Conservation (phyloP, 2,797 vertebrate species). For the Cryptoprocta ferox region DNA sequence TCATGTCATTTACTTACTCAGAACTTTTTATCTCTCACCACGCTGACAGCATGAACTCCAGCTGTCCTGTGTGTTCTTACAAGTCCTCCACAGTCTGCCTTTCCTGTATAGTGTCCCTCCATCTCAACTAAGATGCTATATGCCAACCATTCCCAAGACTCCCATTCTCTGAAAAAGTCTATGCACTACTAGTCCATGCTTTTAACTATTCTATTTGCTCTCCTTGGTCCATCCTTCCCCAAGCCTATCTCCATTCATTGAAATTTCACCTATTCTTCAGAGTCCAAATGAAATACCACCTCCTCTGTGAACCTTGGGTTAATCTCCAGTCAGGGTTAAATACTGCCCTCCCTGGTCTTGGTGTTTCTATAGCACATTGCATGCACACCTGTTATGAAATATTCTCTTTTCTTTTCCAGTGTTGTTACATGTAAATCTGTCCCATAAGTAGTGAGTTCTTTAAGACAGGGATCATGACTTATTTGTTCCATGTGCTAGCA, state of each 20-base stretch:
- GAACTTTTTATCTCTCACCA: not conserved
- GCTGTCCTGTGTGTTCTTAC: not conserved
- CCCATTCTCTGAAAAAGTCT: not conserved
- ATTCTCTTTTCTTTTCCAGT: not conserved
- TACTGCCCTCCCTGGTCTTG: not conserved
- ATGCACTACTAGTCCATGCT: not conserved
- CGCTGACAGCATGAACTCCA: not conserved
- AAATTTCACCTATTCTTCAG: not conserved
- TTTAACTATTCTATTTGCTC: not conserved
- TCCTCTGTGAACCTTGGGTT: not conserved
- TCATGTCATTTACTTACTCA: not conserved
- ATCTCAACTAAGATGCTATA: not conserved
- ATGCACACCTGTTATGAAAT: no score
- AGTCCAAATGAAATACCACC: not conserved
- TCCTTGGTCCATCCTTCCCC: not conserved
- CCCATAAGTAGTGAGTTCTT: not conserved
- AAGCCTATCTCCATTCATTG: not conserved
- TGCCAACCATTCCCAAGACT: not conserved
- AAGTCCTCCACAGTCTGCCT: not conserved
- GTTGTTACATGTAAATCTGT: not conserved
- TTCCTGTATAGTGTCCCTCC: not conserved
- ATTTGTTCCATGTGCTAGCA: not conserved
- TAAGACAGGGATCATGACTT: not conserved
- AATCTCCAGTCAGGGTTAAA: not conserved
- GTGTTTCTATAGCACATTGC: not conserved